Conservation (phyloP, 2,113 vertebrate species). For the Leuciscus idus region DNA sequence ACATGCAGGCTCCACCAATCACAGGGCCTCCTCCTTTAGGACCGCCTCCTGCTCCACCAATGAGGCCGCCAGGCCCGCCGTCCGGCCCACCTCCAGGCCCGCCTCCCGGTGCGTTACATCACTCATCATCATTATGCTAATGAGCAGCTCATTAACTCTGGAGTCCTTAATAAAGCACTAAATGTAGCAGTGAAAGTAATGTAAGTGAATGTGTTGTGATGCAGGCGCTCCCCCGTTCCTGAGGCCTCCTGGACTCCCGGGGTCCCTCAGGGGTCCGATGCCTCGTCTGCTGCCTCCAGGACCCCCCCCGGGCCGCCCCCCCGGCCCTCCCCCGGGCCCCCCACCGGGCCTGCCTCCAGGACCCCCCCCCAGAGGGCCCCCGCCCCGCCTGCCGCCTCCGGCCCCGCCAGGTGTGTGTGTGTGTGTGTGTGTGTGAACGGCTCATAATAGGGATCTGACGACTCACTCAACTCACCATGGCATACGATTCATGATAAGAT, state of each 20-base stretch:
- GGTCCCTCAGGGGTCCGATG: slow-evolving; percentile 88
- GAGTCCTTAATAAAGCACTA: neutral
- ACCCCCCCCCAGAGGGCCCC: slow-evolving; percentile 93
- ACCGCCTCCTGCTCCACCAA: slow-evolving; percentile 89
- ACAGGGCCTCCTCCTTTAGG: slow-evolving; percentile 91
- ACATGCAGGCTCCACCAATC: slow-evolving; percentile 91
- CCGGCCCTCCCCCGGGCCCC: slow-evolving; percentile 92
- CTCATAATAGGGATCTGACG: too few relatives aligned
- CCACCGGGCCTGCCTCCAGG: slow-evolving; percentile 94
- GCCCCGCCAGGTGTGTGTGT: slow-evolving; percentile 86
- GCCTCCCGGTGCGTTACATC: slow-evolving; percentile 83
- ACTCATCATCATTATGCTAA: neutral
- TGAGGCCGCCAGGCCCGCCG: slow-evolving; percentile 92
- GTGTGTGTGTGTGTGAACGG: neutral
- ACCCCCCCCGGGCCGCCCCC: slow-evolving; percentile 92
- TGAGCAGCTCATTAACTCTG: neutral
- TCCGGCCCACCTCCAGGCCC: slow-evolving; percentile 80
- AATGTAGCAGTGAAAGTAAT: neutral
- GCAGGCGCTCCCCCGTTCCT: slow-evolving; percentile 94
- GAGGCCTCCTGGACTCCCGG: slow-evolving; percentile 91
- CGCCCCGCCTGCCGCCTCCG: slow-evolving; percentile 91
- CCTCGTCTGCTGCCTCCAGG: slow-evolving; percentile 94
- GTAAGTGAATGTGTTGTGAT: neutral
- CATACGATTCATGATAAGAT: too few relatives aligned
- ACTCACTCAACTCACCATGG: too few relatives aligned